A percentile compares a stretch with the other conserved stretches of the same genome.
phyloP scores from a whole-genome alignment of 35 echinoderm and acorn worm genomes.

The Lytechinus variegatus region DNA sequence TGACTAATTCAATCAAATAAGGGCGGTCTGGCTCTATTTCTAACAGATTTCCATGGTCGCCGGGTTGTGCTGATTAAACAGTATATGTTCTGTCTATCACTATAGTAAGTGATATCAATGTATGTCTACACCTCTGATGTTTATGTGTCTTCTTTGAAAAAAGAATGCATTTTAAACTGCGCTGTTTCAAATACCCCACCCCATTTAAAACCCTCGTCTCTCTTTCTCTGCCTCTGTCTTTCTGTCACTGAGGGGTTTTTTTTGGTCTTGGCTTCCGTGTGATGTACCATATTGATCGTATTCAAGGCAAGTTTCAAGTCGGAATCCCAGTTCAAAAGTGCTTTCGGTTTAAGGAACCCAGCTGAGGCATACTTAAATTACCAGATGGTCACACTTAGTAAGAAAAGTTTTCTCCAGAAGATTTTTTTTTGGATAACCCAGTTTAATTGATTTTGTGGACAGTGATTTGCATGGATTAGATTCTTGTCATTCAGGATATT shows the following conservation, averaged over 20 bases:
- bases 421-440: no score
- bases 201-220: background rate
- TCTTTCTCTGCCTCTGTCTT: background rate
- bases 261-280: background rate
- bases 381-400: background rate
- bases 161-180: background rate
- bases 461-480: no score
- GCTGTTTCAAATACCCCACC: no score
- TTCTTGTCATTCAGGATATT: no score
- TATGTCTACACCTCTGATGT: background rate
- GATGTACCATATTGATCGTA: background rate
- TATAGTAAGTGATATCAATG: background rate
- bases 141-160: background rate
- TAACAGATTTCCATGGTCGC: constrained; percentile 4
- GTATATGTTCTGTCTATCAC: background rate
- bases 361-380: background rate
- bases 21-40: background rate
- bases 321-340: background rate
- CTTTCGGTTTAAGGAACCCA: background rate
- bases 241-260: background rate
- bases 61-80: background rate
- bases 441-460: no score
- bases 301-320: background rate
- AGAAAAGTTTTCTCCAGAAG: background rate
- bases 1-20: constrained; percentile 21